These are phyloP conservation scores for Alcedo atthis DNA, from an alignment of 2,797 vertebrate genomes.

Conservation along the genomic window DNA sequence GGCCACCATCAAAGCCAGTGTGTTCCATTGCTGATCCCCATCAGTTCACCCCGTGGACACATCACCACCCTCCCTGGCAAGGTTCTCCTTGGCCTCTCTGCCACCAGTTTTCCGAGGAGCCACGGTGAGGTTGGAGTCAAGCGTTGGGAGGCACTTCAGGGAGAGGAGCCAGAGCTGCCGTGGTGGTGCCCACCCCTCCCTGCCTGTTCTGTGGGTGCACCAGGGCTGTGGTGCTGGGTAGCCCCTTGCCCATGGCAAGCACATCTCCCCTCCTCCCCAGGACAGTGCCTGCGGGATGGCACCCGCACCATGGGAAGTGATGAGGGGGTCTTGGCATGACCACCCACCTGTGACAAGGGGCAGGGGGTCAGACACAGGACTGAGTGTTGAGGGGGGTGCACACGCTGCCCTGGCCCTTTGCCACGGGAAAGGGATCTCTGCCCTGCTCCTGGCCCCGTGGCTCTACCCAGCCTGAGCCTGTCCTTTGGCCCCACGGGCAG, in stretches of 20 bases:
- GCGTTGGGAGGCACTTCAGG: fast-evolving
- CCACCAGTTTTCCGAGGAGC: not conserved
- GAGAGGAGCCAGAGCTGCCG: not conserved
- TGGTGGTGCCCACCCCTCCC: not conserved
- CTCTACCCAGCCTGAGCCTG: fast-evolving
- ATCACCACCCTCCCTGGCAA: not conserved
- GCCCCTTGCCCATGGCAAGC: not conserved
- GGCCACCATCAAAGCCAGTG: not conserved
- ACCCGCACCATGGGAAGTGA: fast-evolving
- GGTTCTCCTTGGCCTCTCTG: not conserved
- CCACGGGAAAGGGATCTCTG: not conserved
- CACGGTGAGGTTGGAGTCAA: fast-evolving
- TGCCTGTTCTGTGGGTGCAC: fast-evolving
- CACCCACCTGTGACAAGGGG: not conserved
- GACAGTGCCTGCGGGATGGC: fast-evolving
- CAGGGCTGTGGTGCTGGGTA: not conserved
- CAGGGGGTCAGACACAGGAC: not conserved
- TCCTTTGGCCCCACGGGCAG: fast-evolving
- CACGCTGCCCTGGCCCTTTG: not conserved
- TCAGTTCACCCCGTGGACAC: not conserved
- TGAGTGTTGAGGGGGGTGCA: fast-evolving
- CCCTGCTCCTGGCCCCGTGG: not conserved
- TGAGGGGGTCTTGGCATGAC: not conserved
- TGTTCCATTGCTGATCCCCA: not conserved
- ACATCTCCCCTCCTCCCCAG: not conserved